A percentile compares a stretch with the other conserved stretches of the same genome.
Evolutionary conservation across 2,113 vertebrate genomes (phyloP).

Genomic region (Pteruthius melanotis): DNA sequence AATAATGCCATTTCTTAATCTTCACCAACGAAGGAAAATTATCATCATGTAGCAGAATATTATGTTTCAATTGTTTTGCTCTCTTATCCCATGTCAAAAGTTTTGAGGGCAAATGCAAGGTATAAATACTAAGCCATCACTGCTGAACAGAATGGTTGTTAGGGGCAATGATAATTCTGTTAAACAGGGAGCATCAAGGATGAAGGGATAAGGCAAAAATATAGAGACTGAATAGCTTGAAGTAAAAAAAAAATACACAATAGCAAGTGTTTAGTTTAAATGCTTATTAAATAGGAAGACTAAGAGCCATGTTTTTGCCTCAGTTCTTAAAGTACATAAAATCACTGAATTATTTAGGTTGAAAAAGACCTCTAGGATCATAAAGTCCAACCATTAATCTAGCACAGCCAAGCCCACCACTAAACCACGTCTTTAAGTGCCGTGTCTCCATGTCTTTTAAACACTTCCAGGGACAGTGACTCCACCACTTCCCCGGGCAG

Average conservation of each 20-base stretch:
- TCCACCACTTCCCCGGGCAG: background rate
- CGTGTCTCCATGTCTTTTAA: accelerated
- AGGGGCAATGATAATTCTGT: background rate
- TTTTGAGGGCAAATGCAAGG: conserved; percentile 19
- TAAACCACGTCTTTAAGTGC: background rate
- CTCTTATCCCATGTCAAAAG: background rate
- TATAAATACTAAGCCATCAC: background rate
- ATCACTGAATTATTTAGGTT: background rate
- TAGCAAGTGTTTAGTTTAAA: background rate
- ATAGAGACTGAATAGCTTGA: background rate
- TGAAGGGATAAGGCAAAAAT: background rate
- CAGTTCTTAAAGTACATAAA: background rate
- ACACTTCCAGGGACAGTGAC: background rate
- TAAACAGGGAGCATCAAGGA: background rate
- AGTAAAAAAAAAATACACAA: background rate
- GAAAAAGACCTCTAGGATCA: background rate
- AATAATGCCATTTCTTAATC: conserved; percentile 64
- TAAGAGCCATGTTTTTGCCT: background rate
- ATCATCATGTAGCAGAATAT: conserved; percentile 48
- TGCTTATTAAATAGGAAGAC: background rate
- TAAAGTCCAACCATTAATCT: background rate
- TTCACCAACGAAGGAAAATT: conserved; percentile 51
- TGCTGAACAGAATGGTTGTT: background rate
- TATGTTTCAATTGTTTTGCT: conserved; percentile 45
- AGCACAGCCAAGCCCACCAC: background rate